These are phyloP conservation scores for Neuroterus valhalla DNA, from an alignment of 1,140 invertebrate species.

Conservation along the genomic window DNA sequence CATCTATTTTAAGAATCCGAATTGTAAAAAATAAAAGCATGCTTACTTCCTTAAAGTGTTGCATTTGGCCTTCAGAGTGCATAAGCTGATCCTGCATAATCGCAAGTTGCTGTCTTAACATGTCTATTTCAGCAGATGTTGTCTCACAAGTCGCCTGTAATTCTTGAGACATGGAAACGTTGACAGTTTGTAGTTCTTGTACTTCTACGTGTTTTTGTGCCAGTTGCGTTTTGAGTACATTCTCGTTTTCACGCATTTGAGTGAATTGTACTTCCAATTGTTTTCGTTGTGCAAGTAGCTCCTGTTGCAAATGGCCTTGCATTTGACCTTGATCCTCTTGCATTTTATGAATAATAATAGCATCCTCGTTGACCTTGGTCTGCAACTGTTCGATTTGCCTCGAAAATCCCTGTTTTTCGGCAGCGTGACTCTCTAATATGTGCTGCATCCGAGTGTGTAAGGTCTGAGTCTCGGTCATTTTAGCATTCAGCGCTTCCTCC, in stretches of 20 bases:
- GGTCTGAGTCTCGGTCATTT: constrained; percentile 76
- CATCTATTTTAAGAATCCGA: too few relatives aligned
- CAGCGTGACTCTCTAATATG: constrained; percentile 76
- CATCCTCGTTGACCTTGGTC: constrained; percentile 78
- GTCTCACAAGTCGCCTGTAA: constrained; percentile 73
- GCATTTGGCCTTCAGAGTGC: constrained; percentile 65
- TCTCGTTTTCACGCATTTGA: constrained; percentile 74
- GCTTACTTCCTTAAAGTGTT: constrained; percentile 74
- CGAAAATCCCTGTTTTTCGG: constrained; percentile 74
- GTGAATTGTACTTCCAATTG: constrained; percentile 75
- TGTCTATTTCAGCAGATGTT: constrained; percentile 70
- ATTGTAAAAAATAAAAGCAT: constrained; percentile 14
- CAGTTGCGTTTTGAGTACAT: constrained; percentile 72
- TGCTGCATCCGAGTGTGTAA: constrained; percentile 79
- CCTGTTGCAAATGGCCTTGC: constrained; percentile 73
- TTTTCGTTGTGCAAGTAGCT: constrained; percentile 73
- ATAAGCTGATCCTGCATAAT: constrained; percentile 72
- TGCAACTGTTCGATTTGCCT: constrained; percentile 77
- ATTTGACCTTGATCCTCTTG: constrained; percentile 76
- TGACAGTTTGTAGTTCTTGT: constrained; percentile 72
- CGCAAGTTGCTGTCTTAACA: constrained; percentile 69
- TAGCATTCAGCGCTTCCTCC: constrained; percentile 76
- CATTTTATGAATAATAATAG: constrained; percentile 74
- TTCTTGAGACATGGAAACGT: constrained; percentile 72
- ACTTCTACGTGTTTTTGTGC: constrained; percentile 75